Evolutionary conservation across 2,797 vertebrate species (phyloP), one percentile per base, ranked within the genome.

Genomic region (Buphagus erythrorhynchus): DNA sequence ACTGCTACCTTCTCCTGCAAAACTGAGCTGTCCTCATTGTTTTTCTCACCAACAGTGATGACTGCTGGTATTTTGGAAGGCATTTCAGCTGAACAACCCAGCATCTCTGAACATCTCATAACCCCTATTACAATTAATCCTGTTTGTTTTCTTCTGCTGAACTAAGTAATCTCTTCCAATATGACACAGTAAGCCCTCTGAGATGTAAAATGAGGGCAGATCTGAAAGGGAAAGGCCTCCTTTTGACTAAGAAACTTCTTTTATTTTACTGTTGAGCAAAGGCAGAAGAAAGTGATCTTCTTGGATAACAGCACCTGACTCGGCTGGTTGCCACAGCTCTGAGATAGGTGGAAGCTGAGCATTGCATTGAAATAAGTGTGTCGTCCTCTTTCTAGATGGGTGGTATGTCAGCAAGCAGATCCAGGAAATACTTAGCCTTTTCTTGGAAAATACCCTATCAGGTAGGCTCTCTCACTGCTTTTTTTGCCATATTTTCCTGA

Each of bases 281-380:
- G 19, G 18, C 19, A 73, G 63, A 49, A 31, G 43, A 58, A 85
- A 69, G 22, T 20, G 14, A 10, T 62, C 16, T 87, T 54, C 49
- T 65, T 2, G 2, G 13, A 46, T n/a, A 31, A 38, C 19, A 85
- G 29, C 2, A 2, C 7, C 19, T 35, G 45, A 33, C 20, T 65
- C 9, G 1, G 15, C 38, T 78, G 40, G 28, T 74, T 57, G 25
- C 28, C 40, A 26, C n/a, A 2, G 3, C 38, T 26, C 62, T 81
- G 46, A 43, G n/a, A 68, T 2, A 11, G 12, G 31, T 61, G 45
- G 36, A 63, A 89, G 48, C 18, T 40, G n/a, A 54, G 29, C 74
- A 61, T 18, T 0, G 0, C 28, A 13, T 45, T 3, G 1, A 78
- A 13, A 20, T 15, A 58, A 66, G 46, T 4, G 2, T 26, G 16